Base-by-base conservation (phyloP, 2,797 vertebrate species). In the Acrossocheilus wenchowensis region DNA sequence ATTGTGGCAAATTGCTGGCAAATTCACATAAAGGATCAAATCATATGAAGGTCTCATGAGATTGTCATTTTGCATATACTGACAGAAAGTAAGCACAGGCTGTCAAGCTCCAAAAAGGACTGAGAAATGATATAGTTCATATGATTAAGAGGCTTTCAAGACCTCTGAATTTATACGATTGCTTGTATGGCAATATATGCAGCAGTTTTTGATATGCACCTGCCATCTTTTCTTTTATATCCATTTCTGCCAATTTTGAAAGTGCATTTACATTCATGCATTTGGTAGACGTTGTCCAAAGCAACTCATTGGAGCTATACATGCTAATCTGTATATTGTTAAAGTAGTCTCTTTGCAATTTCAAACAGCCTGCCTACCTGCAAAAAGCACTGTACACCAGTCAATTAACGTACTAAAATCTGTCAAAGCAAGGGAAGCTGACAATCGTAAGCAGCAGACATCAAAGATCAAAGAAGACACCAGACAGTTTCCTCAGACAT, bases 401-500 rank as follows among this genome's bases (percentile, higher is more conserved):
- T 52, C 34, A 21, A 10, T 82, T 26, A 57, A 50, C 23, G 21
- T 68, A 19, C 64, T 78, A 34, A 54, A 54, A 30, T 19, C 1
- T 60, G 17, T 71, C 75, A 78, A 43, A 71, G 83, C 34, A 43
- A 23, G 11, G 36, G 23, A 71, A 57, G n/a, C 11, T 78, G 17
- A 62, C 64, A 78, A 39, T 85, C 17, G 3, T 78, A 84, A 30
- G 45, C 34, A 64, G 54, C 41, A 50, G 34, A 52, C 57, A 45
- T 62, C 0, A 11, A 15, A 6, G 15, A 69, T 78, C 50, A 85
- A 78, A 79, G 73, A 75, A 66, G 75, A 71, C 64, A 72, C 26
- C 36, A 72, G 52, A 79, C 48, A 68, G 36, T 17, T 43, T 71
- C 64, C 57, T 78, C 74, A 57, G 62, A 85, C 83, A 85, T 69